Base-by-base conservation (phyloP, 2,797 vertebrate genomes). In the Hirundo rustica region DNA sequence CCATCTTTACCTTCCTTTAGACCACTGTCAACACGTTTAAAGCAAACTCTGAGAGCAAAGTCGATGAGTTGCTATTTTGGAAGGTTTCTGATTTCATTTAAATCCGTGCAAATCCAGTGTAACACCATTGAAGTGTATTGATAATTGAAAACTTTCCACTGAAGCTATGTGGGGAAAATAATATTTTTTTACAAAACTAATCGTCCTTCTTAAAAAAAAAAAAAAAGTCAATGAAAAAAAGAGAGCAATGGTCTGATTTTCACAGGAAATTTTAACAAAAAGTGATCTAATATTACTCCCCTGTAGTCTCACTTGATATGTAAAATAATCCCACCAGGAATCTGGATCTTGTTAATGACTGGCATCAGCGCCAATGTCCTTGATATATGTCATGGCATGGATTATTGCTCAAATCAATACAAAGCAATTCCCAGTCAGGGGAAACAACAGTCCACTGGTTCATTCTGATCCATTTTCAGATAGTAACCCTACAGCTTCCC, bases 381-480 rank as follows among this genome's bases (percentile, higher is more conserved):
- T 90, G 67, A 7, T 36, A 36, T 77, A 36, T 81, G 74, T 82
- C 76, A 79, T 51, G 58, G 81, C 78, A 87, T 75, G 65, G 85
- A 85, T 85, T 83, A 85, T 93, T 91, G 12, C 53, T 86, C 36
- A 40, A 81, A 87, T 93, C 87, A 44, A 96, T 88, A 65, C 10
- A 73, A 79, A 94, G 34, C 22, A 61, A 87, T 96, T 89, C 93
- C 87, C 74, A 91, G 3, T 85, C 81, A 87, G 78, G 81, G 61
- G 54, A 83, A 86, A 92, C 76, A 89, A 80, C 21, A 81, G 67
- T 45, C 57, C 60, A 38, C 29, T 16, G 61, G 66, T 79, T 88
- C 90, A 54, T 72, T 88, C 68, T 88, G 76, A 89, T 83, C 65
- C 81, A 51, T 85, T 94, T 91, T 60, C 83, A 89, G 82, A 93